A percentile compares a stretch with the other conserved stretches of the same genome.
These are phyloP conservation scores for Agrochola litura DNA, from an alignment of 2,888 invertebrate genomes.

Conservation along the genomic window DNA sequence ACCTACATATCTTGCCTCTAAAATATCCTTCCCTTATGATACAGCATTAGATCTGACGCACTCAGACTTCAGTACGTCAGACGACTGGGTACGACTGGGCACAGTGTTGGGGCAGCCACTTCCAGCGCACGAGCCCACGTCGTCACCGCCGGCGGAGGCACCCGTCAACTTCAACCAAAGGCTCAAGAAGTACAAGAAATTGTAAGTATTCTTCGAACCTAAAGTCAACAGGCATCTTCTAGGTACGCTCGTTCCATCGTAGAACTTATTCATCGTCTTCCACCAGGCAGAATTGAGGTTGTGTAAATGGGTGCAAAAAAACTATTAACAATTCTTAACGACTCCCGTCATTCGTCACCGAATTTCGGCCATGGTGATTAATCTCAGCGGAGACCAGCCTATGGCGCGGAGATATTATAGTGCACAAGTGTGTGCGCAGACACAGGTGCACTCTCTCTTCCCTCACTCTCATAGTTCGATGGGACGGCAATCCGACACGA, in stretches of 20 bases:
- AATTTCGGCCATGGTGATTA: too few relatives aligned
- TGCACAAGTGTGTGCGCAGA: too few relatives aligned
- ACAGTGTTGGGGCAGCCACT: slow-evolving; percentile 82
- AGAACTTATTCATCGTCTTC: neutral
- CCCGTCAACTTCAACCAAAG: slow-evolving; percentile 81
- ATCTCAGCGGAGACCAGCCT: too few relatives aligned
- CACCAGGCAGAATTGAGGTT: accelerated
- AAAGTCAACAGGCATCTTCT: neutral
- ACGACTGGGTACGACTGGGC: slow-evolving; percentile 86
- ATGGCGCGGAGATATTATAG: too few relatives aligned
- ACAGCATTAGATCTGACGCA: slow-evolving; percentile 84
- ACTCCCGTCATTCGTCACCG: too few relatives aligned
- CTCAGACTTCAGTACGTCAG: slow-evolving; percentile 85
- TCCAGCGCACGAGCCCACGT: slow-evolving; percentile 73
- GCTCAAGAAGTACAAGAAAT: slow-evolving; percentile 86
- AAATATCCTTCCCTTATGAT: slow-evolving; percentile 3
- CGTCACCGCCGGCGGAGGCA: slow-evolving; percentile 74
- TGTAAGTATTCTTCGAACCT: slow-evolving; percentile 78
- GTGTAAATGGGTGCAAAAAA: neutral
- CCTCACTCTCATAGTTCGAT: too few relatives aligned
- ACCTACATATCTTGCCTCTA: neutral
- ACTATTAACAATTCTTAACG: too few relatives aligned
- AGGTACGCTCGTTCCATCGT: neutral
- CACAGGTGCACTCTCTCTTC: too few relatives aligned
- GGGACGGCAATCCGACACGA: too few relatives aligned